phyloP scores from a whole-genome alignment of 92 coral and sea anemone genomes.

The Epizoanthus scotinus region DNA sequence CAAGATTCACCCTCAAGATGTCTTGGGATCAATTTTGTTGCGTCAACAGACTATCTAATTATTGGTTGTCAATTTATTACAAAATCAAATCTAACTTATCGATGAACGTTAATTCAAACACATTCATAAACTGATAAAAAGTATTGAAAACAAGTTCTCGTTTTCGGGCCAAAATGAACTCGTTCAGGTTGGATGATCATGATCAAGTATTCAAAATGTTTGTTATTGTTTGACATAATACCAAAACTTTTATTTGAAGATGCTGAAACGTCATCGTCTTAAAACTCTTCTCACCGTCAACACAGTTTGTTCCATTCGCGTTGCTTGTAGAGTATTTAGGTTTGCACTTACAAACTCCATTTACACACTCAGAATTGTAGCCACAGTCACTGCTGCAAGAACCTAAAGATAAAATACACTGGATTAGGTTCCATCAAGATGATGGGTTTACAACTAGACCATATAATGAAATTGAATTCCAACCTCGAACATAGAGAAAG shows the following conservation, averaged over 20 bases:
- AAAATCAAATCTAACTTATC: too few relatives aligned
- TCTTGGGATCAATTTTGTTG: too few relatives aligned
- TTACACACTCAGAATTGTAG: slow-evolving; percentile 10
- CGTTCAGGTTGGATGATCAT: background rate
- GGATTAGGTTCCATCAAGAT: too few relatives aligned
- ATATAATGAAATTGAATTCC: background rate
- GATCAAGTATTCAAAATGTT: background rate
- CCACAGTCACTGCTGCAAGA: slow-evolving; percentile 13
- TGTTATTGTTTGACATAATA: too few relatives aligned
- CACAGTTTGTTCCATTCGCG: slow-evolving; percentile 21
- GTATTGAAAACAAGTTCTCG: too few relatives aligned
- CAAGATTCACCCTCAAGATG: too few relatives aligned
- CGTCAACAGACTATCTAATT: too few relatives aligned
- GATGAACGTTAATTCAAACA: too few relatives aligned
- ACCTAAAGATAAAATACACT: background rate
- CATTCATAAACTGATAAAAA: too few relatives aligned
- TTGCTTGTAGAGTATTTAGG: background rate
- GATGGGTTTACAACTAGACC: too few relatives aligned
- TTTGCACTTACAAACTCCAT: slow-evolving; percentile 14
- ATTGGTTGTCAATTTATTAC: too few relatives aligned
- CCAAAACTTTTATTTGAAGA: background rate
- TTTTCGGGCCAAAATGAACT: background rate
- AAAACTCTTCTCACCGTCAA: background rate
- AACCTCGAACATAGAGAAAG: background rate
- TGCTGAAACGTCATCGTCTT: background rate